Percentiles rank a stretch among this genome's conserved stretches.
phyloP scores from a whole-genome alignment of 1,140 invertebrate species.

The Drosophila micromelanica region DNA sequence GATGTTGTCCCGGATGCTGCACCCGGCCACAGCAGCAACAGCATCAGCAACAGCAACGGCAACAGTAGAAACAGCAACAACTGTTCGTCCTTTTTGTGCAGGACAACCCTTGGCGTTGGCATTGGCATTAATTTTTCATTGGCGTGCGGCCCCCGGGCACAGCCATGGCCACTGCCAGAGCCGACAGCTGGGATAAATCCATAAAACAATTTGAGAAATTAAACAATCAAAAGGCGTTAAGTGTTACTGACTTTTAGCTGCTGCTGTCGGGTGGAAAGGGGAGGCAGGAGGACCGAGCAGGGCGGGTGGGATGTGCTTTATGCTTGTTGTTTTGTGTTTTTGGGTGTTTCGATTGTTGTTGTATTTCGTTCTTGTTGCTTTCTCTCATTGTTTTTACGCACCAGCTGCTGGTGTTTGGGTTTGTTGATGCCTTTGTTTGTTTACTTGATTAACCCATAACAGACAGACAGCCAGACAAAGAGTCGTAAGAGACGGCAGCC shows the following conservation, averaged over 20 bases:
- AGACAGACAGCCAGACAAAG: constrained; percentile 4
- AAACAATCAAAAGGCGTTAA: constrained; percentile 83
- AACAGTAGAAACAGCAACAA: background rate
- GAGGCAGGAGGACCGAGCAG: no score
- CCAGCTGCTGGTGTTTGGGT: constrained; percentile 47
- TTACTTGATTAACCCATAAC: constrained; percentile 71
- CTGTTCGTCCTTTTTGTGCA: constrained; percentile 1
- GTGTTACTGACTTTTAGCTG: constrained; percentile 69
- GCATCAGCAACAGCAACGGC: background rate
- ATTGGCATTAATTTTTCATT: constrained; percentile 78
- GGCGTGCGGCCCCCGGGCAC: constrained; percentile 58
- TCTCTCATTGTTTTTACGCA: constrained; percentile 36
- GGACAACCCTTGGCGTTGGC: constrained; percentile 38
- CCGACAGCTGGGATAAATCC: constrained; percentile 71
- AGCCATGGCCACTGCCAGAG: constrained; percentile 21
- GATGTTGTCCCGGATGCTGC: constrained; percentile 54
- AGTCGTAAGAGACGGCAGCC: background rate
- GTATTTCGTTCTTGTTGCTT: constrained; percentile 29
- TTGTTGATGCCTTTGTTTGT: constrained; percentile 51
- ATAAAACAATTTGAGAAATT: constrained; percentile 83
- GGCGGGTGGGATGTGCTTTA: constrained; percentile 18
- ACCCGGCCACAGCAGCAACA: background rate
- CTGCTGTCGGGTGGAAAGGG: no score
- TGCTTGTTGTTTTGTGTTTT: constrained; percentile 10
- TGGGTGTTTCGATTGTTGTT: constrained; percentile 11